Evolutionary conservation across 1,140 invertebrate species (phyloP).

Genomic region (Saccostrea echinata): DNA sequence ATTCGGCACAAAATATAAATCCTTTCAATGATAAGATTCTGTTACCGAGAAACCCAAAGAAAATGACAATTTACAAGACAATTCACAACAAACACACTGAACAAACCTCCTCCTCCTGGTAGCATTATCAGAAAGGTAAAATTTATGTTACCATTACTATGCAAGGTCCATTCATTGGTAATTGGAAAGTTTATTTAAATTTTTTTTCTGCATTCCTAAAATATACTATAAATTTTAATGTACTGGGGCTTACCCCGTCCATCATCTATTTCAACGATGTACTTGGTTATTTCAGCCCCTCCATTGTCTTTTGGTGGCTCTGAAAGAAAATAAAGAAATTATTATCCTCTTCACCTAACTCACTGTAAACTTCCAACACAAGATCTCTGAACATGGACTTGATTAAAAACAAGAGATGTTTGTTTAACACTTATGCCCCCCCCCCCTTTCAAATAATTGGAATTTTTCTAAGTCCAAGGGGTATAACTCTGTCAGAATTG

Average conservation of each 20-base stretch:
- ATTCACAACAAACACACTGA: neutral
- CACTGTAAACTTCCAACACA: no score
- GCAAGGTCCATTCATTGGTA: neutral
- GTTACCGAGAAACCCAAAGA: neutral
- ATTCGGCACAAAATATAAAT: no score
- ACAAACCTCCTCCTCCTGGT: slow-evolving; percentile 11
- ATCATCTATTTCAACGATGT: slow-evolving; percentile 85
- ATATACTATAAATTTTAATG: neutral
- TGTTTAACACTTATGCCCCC: no score
- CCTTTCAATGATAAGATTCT: no score
- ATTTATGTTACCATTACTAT: neutral
- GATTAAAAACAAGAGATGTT: no score
- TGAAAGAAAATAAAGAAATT: slow-evolving; percentile 59
- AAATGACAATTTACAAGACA: neutral
- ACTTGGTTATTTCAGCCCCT: slow-evolving; percentile 88
- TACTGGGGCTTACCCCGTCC: slow-evolving; percentile 78
- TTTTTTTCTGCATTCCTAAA: neutral
- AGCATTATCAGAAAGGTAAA: neutral
- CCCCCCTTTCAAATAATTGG: no score
- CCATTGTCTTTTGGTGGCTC: slow-evolving; percentile 89
- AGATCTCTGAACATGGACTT: no score
- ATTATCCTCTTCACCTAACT: neutral
- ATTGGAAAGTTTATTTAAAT: neutral
- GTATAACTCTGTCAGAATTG: no score
- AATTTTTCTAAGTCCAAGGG: no score